Percentiles rank a stretch among this genome's conserved stretches.
Conservation (phyloP, 1,140 invertebrate species). For the Uloborus diversus region DNA sequence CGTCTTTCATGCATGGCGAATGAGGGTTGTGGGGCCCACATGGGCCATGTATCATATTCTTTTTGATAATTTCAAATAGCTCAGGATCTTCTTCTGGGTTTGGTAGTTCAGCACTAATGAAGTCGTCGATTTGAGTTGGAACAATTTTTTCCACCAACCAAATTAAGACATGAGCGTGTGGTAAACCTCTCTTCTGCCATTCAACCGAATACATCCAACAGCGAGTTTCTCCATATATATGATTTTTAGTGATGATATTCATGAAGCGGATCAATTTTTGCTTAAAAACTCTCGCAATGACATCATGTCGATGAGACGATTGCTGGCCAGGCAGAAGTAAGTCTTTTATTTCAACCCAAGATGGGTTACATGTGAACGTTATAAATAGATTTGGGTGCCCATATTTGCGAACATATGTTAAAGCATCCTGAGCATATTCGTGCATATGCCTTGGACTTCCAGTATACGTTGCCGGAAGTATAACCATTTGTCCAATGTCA, state of each 20-base stretch:
- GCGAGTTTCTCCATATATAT: background rate
- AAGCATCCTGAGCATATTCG: background rate
- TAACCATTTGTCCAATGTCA: background rate
- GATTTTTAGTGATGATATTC: conserved; percentile 32
- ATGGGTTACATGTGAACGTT: conserved; percentile 68
- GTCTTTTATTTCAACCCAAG: conserved; percentile 67
- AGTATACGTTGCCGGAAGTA: background rate
- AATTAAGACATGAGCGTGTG: background rate
- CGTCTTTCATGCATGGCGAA: conserved; percentile 10
- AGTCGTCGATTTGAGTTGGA: conserved; percentile 5
- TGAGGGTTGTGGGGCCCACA: conserved; percentile 4
- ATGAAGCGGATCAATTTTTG: conserved; percentile 63
- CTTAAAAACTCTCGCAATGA: conserved; percentile 65
- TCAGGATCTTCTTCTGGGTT: conserved; percentile 21
- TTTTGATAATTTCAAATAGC: conserved; percentile 49
- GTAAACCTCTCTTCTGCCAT: conserved; percentile 61
- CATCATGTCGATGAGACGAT: conserved; percentile 63
- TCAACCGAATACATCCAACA: conserved; percentile 20
- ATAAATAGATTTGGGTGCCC: conserved; percentile 65
- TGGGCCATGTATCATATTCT: background rate
- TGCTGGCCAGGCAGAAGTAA: conserved; percentile 60
- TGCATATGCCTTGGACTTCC: background rate
- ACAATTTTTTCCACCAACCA: conserved; percentile 5
- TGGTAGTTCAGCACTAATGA: conserved; percentile 53
- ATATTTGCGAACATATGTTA: background rate